phyloP scores from a whole-genome alignment of 1,140 invertebrate species.

The Hylaeus anthracinus region DNA sequence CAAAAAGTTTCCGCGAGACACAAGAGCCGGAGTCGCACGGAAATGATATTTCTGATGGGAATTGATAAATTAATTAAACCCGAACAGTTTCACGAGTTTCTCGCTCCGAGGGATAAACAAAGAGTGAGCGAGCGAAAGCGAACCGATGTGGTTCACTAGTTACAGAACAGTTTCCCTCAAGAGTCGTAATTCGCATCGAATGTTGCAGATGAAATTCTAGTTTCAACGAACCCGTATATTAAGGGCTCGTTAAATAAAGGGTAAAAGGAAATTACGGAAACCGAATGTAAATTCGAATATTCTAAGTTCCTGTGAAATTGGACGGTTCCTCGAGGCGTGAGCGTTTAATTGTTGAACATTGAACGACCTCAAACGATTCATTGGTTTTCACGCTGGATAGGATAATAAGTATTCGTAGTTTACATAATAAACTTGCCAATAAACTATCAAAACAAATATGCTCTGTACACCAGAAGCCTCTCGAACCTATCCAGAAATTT shows the following conservation, averaged over 20 bases:
- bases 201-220: neutral
- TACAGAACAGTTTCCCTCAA: neutral
- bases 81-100: neutral
- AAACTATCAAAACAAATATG: too few relatives aligned
- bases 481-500: too few relatives aligned
- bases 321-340: too few relatives aligned
- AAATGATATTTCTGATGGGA: constrained; percentile 4
- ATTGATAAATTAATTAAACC: constrained; percentile 19
- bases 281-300: neutral
- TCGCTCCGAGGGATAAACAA: neutral
- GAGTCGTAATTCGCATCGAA: neutral
- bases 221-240: neutral
- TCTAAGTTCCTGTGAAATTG: too few relatives aligned
- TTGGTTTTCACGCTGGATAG: too few relatives aligned
- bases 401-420: too few relatives aligned
- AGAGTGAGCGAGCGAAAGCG: neutral
- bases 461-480: too few relatives aligned
- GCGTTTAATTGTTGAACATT: too few relatives aligned
- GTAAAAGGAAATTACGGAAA: neutral
- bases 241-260: neutral
- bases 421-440: too few relatives aligned
- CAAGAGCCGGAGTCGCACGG: too few relatives aligned
- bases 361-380: too few relatives aligned
- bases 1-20: neutral
- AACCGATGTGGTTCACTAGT: neutral